phyloP scores from a whole-genome alignment of 1,140 invertebrate species.

The Reticulitermes speratus region DNA sequence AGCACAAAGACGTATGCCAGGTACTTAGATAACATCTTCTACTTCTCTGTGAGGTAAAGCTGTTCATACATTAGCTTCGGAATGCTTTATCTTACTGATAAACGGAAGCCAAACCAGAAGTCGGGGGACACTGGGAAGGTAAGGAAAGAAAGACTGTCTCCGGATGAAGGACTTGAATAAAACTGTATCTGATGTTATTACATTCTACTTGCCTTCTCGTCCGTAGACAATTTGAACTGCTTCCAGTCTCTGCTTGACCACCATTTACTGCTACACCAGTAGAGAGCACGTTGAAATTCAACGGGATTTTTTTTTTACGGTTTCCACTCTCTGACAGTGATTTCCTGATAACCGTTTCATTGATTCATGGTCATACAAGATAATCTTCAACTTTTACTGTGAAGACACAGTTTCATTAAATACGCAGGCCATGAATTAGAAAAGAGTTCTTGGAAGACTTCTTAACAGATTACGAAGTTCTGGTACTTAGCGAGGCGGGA shows the following conservation, averaged over 20 bases:
- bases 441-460: too few species aligned
- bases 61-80: conserved; percentile 7
- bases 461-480: too few species aligned
- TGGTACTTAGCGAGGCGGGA: too few species aligned
- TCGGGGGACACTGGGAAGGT: not conserved
- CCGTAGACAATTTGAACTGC: not conserved
- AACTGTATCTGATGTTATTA: not conserved
- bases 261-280: not conserved
- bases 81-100: conserved; percentile 10
- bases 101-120: conserved; percentile 1
- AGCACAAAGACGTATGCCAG: not conserved
- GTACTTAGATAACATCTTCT: not conserved
- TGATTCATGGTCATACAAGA: too few species aligned
- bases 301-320: too few species aligned
- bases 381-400: too few species aligned
- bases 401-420: too few species aligned
- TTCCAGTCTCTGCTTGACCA: not conserved
- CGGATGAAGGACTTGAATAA: not conserved
- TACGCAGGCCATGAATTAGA: too few species aligned
- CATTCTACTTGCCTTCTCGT: not conserved
- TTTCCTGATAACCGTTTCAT: too few species aligned
- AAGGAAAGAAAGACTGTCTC: not conserved
- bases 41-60: not conserved
- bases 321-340: too few species aligned
- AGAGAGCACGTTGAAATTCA: too few species aligned